Conservation (phyloP, 2,888 invertebrate genomes). For the Dione vanillae region DNA sequence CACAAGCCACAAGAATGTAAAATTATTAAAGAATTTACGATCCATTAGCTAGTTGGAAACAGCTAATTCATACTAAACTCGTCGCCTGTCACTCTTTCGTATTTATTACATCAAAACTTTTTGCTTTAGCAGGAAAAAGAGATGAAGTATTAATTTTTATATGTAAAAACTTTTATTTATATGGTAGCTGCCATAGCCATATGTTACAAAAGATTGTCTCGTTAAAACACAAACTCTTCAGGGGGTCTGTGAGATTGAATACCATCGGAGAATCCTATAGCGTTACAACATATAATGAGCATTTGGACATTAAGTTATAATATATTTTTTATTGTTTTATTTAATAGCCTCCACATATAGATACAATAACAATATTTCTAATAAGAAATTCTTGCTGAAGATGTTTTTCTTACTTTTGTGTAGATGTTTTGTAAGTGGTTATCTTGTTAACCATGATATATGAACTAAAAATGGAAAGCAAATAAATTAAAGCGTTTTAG, state of each 20-base stretch:
- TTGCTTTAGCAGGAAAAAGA: conserved; percentile 33
- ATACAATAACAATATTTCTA: background rate
- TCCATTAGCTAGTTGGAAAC: conserved; percentile 33
- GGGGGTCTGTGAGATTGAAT: conserved; percentile 38
- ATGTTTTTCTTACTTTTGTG: background rate
- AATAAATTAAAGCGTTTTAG: background rate
- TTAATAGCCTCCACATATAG: background rate
- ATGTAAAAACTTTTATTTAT: conserved; percentile 39
- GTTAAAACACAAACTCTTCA: conserved; percentile 39
- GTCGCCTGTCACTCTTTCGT: conserved; percentile 36
- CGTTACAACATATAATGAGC: conserved; percentile 9
- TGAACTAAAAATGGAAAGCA: background rate
- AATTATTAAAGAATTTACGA: conserved; percentile 21
- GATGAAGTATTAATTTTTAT: conserved; percentile 31
- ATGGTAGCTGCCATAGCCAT: conserved; percentile 35
- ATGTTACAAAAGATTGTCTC: conserved; percentile 40
- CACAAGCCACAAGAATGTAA: background rate
- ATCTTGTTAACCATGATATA: background rate
- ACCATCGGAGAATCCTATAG: background rate
- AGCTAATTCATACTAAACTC: conserved; percentile 38
- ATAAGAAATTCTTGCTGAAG: background rate
- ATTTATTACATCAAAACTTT: conserved; percentile 37
- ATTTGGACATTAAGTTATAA: conserved; percentile 12
- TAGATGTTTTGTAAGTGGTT: background rate
- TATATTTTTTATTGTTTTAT: conserved; percentile 1